Conservation (phyloP, 2,888 invertebrate genomes). For the Pheosia tremula region DNA sequence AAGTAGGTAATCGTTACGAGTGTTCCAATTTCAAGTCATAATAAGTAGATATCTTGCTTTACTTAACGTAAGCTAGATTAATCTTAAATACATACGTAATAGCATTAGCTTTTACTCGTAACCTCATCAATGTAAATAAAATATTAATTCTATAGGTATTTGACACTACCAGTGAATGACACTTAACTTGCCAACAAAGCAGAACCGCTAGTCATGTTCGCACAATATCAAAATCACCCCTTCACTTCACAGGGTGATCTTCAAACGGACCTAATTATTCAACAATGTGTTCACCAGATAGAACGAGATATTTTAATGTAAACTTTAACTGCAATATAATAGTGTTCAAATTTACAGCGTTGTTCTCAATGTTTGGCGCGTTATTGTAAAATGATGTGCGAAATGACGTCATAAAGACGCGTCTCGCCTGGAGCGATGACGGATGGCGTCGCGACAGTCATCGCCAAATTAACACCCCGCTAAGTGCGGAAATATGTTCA, state of each 20-base stretch:
- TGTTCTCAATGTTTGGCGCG: not conserved
- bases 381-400: not conserved
- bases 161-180: constrained; percentile 9
- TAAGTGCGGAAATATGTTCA: constrained; percentile 82
- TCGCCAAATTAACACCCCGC: constrained; percentile 76
- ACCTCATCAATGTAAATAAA: constrained; percentile 21
- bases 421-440: constrained; percentile 69
- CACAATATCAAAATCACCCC: constrained; percentile 69
- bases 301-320: not conserved
- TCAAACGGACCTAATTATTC: constrained; percentile 59
- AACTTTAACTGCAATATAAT: not conserved
- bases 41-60: too few species aligned
- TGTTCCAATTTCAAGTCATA: too few species aligned
- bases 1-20: too few species aligned
- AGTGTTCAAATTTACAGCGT: not conserved
- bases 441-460: constrained; percentile 76
- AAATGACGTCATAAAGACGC: constrained; percentile 67
- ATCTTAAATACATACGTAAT: too few species aligned
- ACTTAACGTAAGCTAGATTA: too few species aligned
- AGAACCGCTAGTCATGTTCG: constrained; percentile 68
- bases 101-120: not conserved
- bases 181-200: constrained; percentile 27
- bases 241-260: constrained; percentile 68
- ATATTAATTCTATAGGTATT: not conserved
- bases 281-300: not conserved